Percentiles rank a stretch among this genome's conserved stretches.
phyloP scores from a whole-genome alignment of 2,888 invertebrate species.

The Polia nebulosa region DNA sequence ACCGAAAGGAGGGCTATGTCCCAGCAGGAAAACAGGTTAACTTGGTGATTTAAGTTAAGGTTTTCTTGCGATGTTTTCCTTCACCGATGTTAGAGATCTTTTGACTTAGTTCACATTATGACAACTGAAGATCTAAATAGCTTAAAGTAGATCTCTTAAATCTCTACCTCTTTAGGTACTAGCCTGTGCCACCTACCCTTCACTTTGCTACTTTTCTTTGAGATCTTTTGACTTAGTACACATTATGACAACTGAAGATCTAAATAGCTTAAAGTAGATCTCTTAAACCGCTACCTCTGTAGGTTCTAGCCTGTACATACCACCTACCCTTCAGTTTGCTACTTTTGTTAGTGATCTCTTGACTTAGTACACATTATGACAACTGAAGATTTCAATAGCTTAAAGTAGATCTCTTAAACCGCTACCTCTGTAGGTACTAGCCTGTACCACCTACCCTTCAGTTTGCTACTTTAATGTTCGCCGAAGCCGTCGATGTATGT shows the following conservation, averaged over 20 bases:
- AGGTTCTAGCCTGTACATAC: no score
- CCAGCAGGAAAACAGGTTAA: no score
- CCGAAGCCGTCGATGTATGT: conserved; percentile 57
- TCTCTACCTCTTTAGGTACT: no score
- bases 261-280: conserved; percentile 73
- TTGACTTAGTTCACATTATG: background rate
- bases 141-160: background rate
- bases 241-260: conserved; percentile 63
- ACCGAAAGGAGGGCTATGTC: no score
- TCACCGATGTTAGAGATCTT: conserved; percentile 1
- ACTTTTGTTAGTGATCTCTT: no score
- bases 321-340: no score
- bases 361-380: conserved; percentile 22
- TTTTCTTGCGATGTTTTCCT: no score
- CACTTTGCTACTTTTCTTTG: no score
- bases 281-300: no score
- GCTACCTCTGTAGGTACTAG: conserved; percentile 67
- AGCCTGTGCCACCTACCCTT: no score
- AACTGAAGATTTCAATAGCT: conserved; percentile 74
- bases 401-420: conserved; percentile 71
- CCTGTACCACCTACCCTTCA: conserved; percentile 58
- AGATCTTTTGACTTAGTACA: conserved; percentile 36
- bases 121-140: no score
- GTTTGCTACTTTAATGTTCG: conserved; percentile 71
- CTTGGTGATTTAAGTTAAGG: no score